Conservation (phyloP, 2,113 vertebrate genomes). For the Nothocercus nigrocapillus region DNA sequence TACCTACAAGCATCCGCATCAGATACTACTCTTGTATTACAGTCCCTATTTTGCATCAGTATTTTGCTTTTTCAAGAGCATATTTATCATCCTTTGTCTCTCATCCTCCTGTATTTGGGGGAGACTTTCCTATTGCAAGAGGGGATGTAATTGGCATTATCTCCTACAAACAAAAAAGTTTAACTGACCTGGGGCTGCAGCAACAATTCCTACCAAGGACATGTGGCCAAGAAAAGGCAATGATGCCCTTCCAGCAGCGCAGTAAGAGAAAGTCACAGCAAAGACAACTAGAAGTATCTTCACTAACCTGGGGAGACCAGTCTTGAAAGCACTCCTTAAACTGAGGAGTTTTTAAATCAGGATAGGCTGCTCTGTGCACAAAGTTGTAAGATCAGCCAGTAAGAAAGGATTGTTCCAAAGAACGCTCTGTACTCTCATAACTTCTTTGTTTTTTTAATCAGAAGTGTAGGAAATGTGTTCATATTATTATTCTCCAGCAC, state of each 20-base stretch:
- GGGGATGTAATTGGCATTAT: background rate
- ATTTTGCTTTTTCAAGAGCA: background rate
- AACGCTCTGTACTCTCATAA: background rate
- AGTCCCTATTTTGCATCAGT: background rate
- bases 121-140: background rate
- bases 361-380: background rate
- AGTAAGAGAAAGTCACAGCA: background rate
- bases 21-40: background rate
- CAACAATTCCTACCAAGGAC: background rate
- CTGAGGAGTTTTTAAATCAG: background rate
- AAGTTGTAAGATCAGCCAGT: background rate
- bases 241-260: background rate
- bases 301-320: background rate
- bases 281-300: background rate
- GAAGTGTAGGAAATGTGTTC: background rate
- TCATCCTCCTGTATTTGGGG: background rate
- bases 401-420: background rate
- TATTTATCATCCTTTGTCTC: background rate
- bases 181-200: background rate
- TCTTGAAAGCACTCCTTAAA: background rate
- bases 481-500: background rate
- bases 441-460: background rate
- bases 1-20: background rate
- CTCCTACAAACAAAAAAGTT: background rate
- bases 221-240: background rate